Evolutionary conservation across 2,113 vertebrate genomes (phyloP), one percentile per base, ranked within the genome.

Genomic region (Copsychus sechellarum): DNA sequence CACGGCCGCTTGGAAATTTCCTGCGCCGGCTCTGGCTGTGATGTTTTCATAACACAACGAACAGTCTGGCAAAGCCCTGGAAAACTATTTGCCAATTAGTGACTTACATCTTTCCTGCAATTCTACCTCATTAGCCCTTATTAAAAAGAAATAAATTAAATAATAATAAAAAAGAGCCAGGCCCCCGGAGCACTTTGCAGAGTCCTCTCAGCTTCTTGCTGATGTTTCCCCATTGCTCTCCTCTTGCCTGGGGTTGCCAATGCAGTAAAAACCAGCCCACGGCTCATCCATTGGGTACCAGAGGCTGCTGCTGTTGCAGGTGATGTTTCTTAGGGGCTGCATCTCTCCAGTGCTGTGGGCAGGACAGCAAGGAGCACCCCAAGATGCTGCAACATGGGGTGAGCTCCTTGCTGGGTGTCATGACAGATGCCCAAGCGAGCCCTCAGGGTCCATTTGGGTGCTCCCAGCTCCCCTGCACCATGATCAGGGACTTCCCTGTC

Each of bases 1-100:
- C 86, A 50, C 20, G 1, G 85, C 88, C 1, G n/a, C 90, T 96
- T 95, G 96, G 97, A 97, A 96, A 95, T 96, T 97, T 95, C 96
- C 94, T 96, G 79, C 1, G 2, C 70, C 7, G 2, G 81, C 91
- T 95, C 87, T 1, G 15, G 71, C 90, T 91, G 76, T 72, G 61
- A 92, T 96, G 92, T 96, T 97, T 97, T 97, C 88, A 78, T 88
- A 95, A 96, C 8, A 33, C 64, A 95, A n/a, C 2, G 6, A 74
- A 47, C 42, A 19, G 31, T 19, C 95, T 95, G 96, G 96, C 88
- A 86, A 78, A 94, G 88, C 81, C 92, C 90, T 79, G 90, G 9
- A 86, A 94, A 86, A 43, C 15, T 43, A 81, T 65, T 93, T 4
- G 33, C 92, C 96, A 93, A 81, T 97, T 96, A 96, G 94, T 53